Evolutionary conservation across 2,797 vertebrate species (phyloP), one percentile per base, ranked within the genome.

Genomic region (Buphagus erythrorhynchus): DNA sequence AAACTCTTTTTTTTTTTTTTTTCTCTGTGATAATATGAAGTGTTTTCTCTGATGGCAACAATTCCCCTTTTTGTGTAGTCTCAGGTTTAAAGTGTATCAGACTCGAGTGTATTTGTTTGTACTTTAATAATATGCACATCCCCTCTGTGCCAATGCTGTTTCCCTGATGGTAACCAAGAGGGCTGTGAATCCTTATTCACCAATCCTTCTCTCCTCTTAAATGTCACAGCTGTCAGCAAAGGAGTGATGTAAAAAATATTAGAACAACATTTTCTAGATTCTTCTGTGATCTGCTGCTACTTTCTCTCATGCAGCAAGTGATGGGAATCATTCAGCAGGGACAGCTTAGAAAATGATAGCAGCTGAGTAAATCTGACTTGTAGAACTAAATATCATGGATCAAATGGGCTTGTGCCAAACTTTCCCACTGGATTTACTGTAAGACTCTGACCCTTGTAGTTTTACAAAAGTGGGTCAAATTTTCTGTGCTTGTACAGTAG

Each of bases 381-480:
- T 17, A 89, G 96, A 96, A 95, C 93, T 94, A 97, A 97, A 96
- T 96, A 97, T 86, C 93, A 78, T 94, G 93, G 95, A 95, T 97
- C 91, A 94, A 91, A 96, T 96, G 94, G 95, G 87, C 69, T 91
- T 69, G 73, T 95, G 93, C 96, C 97, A 97, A 92, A 94, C 88
- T 92, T 93, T 82, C 93, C 93, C 95, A 49, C 52, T 85, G 91
- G 94, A 96, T 96, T 97, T 96, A 96, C 87, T 96, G 94, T 96
- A 96, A 96, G 94, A 93, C 95, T 95, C 79, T 97, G 97, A 96
- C 95, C 96, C 95, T 73, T 13, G 6, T 8, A 36, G 90, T 93
- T 92, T 96, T 96, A 97, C 95, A 97, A 67, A 97, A 97, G 73
- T 96, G 96, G 95, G 96, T 97, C 95, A 97, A 55, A 91, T 91